Conservation (phyloP, 2,888 invertebrate species). For the Leptinotarsa peninsularis region DNA sequence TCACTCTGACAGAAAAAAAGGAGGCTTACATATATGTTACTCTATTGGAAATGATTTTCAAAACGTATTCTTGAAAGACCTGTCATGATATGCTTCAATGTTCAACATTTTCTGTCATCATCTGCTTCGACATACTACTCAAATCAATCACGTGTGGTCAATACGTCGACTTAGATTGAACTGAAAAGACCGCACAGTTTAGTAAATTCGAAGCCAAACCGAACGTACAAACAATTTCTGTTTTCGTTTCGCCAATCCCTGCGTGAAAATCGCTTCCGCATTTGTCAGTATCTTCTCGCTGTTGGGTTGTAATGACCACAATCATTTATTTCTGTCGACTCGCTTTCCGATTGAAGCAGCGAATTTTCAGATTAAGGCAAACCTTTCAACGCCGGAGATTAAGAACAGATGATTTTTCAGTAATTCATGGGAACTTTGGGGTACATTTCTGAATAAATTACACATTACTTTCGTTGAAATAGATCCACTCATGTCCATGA, state of each 20-base stretch:
- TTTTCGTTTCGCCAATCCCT: neutral
- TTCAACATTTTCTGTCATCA: neutral
- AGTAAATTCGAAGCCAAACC: slow-evolving; percentile 6
- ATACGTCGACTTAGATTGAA: neutral
- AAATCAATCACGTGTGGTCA: neutral
- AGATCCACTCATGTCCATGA: too few relatives aligned
- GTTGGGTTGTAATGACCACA: slow-evolving; percentile 43
- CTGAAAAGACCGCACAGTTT: neutral
- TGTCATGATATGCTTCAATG: too few relatives aligned
- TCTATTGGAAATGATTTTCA: too few relatives aligned
- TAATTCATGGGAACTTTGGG: neutral
- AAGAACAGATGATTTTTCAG: too few relatives aligned
- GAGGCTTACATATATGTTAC: too few relatives aligned
- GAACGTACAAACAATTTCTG: slow-evolving; percentile 2
- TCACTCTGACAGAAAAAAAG: too few relatives aligned
- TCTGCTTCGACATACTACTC: neutral
- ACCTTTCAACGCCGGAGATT: neutral
- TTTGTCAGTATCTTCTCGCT: slow-evolving; percentile 13
- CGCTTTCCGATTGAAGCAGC: slow-evolving; percentile 19
- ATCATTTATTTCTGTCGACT: slow-evolving; percentile 47
- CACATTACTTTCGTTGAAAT: too few relatives aligned
- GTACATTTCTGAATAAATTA: too few relatives aligned
- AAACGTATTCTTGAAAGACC: too few relatives aligned
- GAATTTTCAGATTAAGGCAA: slow-evolving; percentile 1
- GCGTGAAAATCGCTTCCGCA: neutral